Conservation (phyloP, 1,140 invertebrate genomes). For the Nasonia vitripennis region DNA sequence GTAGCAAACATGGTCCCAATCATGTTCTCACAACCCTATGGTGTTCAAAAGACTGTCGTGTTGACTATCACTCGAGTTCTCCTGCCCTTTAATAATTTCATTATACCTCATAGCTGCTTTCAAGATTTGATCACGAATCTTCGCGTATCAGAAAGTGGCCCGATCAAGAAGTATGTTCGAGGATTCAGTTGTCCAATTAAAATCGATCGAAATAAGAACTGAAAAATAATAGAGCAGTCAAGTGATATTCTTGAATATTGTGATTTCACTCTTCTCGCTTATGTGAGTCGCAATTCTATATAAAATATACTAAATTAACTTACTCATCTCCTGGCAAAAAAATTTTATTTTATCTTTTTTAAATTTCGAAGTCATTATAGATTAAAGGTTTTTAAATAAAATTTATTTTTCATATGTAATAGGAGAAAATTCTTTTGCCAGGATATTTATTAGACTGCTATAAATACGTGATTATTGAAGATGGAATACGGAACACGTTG, state of each 20-base stretch:
- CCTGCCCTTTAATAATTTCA: conserved; percentile 53
- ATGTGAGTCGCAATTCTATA: conserved; percentile 45
- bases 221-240: conserved; percentile 46
- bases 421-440: conserved; percentile 46
- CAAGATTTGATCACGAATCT: conserved; percentile 15
- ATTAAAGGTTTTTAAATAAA: conserved; percentile 25
- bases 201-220: conserved; percentile 34
- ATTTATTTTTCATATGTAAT: conserved; percentile 30
- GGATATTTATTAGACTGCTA: conserved; percentile 51
- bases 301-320: conserved; percentile 40
- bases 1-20: conserved; percentile 73
- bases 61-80: conserved; percentile 70
- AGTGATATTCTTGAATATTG: conserved; percentile 51
- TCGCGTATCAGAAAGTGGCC: conserved; percentile 11
- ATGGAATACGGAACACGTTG: conserved; percentile 42
- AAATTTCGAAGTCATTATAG: conserved; percentile 25
- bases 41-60: conserved; percentile 75
- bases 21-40: conserved; percentile 72
- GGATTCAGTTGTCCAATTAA: conserved; percentile 46
- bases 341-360: conserved; percentile 45
- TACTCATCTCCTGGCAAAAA: conserved; percentile 43
- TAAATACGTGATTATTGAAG: conserved; percentile 45
- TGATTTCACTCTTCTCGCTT: conserved; percentile 38
- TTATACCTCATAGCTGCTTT: conserved; percentile 30
- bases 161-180: conserved; percentile 39